phyloP scores from a whole-genome alignment of 2,888 invertebrate genomes.

The Linnaemya vulpina region DNA sequence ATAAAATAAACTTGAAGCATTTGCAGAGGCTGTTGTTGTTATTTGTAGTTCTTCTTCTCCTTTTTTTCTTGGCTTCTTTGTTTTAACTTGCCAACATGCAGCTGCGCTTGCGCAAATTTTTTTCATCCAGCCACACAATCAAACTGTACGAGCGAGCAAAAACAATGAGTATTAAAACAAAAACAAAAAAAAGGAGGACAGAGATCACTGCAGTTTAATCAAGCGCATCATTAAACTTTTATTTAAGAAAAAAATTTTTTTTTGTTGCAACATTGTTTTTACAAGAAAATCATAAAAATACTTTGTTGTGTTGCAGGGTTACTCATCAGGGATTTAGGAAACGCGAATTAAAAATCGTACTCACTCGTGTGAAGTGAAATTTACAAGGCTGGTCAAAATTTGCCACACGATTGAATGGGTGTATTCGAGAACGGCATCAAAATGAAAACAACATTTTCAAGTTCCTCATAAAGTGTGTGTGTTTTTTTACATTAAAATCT shows the following conservation, averaged over 20 bases:
- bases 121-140: slow-evolving; percentile 35
- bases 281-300: slow-evolving; percentile 43
- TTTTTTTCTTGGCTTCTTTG: slow-evolving; percentile 3
- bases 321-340: slow-evolving; percentile 54
- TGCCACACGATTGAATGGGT: slow-evolving; percentile 36
- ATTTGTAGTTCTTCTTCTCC: slow-evolving; percentile 20
- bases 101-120: slow-evolving; percentile 67
- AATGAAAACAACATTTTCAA: slow-evolving; percentile 6
- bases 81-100: slow-evolving; percentile 53
- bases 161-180: slow-evolving; percentile 5
- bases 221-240: slow-evolving; percentile 59
- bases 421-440: slow-evolving; percentile 20
- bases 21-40: slow-evolving; percentile 18
- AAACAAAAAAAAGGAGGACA: not conserved
- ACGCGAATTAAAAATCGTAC: slow-evolving; percentile 9
- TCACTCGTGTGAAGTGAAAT: slow-evolving; percentile 1
- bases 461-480: not conserved
- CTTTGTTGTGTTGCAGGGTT: slow-evolving; percentile 30
- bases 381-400: slow-evolving; percentile 57
- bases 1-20: slow-evolving; percentile 52
- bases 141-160: slow-evolving; percentile 29
- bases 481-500: slow-evolving; percentile 12
- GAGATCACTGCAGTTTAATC: slow-evolving; percentile 69
- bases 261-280: slow-evolving; percentile 59
- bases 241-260: no score